Evolutionary conservation across 2,113 vertebrate species (phyloP), one percentile per base, ranked within the genome.

Genomic region (Menidia beryllina): DNA sequence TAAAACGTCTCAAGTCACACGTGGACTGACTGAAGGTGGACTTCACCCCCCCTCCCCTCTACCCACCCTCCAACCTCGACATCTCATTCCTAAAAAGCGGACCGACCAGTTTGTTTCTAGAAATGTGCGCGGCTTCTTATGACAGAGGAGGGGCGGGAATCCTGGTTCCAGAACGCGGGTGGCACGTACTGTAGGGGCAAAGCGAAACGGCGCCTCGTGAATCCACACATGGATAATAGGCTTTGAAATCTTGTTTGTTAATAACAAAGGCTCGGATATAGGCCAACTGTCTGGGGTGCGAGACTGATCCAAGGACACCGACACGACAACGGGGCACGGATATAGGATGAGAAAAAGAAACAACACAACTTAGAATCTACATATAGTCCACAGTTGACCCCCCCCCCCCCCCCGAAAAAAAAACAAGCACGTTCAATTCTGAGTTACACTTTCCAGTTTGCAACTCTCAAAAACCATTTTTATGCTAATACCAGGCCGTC

Each of bases 241-340:
- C 82, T 89, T 77, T 85, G 57, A 82, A 72, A 89, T 83, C 68
- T 59, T 79, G 79, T 86, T 82, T 79, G 80, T 83, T 85, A 82
- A 73, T 81, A 77, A 82, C 76, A 83, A 77, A 83, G 49, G 70
- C 63, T 75, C 51, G 15, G 60, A 79, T 82, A 47, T 77, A 73
- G 69, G 84, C 79, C 79, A 65, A 67, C 58, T 67, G 83, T 83
- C 82, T 85, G 70, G 61, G 55, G 64, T 67, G 79, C 64, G 64
- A 71, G 71, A 39, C 67, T 75, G 77, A 85, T 72, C 73, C 81
- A 78, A 82, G 75, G 84, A 79, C 86, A 65, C 25, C 19, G 48
- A 26, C 63, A 50, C 47, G 15, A 19, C 12, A 48, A 6, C 51
- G n/a, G n/a, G n/a, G n/a, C n/a, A n/a, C 48, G 53, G 12, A 36